Evolutionary conservation across 1,140 invertebrate genomes (phyloP).

Genomic region (Caenorhabditis remanei): DNA sequence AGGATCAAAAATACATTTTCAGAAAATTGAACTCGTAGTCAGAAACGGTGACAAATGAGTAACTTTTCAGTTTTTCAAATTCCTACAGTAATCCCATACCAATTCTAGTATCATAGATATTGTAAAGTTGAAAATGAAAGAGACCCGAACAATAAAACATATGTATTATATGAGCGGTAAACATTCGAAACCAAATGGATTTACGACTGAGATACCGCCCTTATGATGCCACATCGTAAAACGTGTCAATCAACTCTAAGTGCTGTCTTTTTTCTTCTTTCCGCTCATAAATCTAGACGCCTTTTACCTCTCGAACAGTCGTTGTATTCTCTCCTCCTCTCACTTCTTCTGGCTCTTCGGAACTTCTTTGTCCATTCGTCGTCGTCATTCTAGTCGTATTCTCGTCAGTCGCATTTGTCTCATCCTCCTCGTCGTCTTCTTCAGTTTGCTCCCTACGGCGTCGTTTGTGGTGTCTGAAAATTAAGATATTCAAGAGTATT

Average conservation of each 20-base stretch:
- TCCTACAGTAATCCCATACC: too few species aligned
- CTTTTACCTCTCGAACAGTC: neutral
- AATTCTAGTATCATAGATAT: too few species aligned
- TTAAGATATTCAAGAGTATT: neutral
- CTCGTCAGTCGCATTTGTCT: neutral
- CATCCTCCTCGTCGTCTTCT: neutral
- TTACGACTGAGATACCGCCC: conserved; percentile 14
- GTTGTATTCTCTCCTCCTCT: neutral
- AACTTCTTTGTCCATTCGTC: neutral
- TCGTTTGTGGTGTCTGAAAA: conserved; percentile 10
- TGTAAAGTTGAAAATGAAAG: too few species aligned
- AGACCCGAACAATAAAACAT: too few species aligned
- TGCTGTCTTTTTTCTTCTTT: neutral
- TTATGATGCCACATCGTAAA: neutral
- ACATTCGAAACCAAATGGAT: neutral
- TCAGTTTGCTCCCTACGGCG: neutral
- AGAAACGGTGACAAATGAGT: too few species aligned
- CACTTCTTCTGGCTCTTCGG: conserved; percentile 14
- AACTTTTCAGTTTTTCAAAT: too few species aligned
- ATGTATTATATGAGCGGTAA: too few species aligned
- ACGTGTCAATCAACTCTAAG: neutral
- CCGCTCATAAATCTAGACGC: neutral
- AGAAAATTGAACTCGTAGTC: too few species aligned
- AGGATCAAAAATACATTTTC: too few species aligned
- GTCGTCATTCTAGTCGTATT: neutral